Conservation (phyloP, 92 coral and sea anemone species). For the Actinernus sp. region DNA sequence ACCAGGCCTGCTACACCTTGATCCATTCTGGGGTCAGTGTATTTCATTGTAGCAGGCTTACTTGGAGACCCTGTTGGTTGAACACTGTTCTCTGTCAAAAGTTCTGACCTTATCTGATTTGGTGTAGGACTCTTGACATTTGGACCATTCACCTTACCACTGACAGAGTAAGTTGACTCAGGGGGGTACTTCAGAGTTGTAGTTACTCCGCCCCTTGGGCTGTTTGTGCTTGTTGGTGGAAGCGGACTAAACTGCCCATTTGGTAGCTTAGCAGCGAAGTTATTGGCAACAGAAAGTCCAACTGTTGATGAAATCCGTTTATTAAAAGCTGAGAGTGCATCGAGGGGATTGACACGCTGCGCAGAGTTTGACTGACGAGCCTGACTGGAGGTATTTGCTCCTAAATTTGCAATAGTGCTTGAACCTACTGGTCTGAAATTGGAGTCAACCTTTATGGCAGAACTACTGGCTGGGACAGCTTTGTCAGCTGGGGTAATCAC, state of each 20-base stretch:
- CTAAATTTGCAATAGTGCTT: conserved; percentile 5
- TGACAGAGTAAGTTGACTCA: background rate
- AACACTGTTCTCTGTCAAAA: conserved; percentile 5
- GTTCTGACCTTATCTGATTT: background rate
- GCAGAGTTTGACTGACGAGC: background rate
- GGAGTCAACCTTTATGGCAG: conserved; percentile 28
- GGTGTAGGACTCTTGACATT: background rate
- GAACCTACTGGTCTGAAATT: conserved; percentile 10
- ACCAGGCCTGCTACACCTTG: conserved; percentile 2
- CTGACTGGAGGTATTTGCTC: background rate
- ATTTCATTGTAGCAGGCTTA: background rate
- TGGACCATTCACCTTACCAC: background rate
- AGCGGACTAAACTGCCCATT: conserved; percentile 31
- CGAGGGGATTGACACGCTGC: conserved; percentile 68
- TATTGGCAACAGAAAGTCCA: conserved; percentile 35
- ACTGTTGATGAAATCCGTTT: conserved; percentile 60
- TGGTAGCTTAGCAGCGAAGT: conserved; percentile 25
- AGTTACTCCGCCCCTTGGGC: background rate
- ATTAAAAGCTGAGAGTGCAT: conserved; percentile 76
- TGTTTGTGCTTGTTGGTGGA: background rate
- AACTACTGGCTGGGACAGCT: conserved; percentile 21
- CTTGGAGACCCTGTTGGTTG: background rate
- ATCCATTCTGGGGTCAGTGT: background rate
- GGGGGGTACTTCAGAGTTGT: background rate
- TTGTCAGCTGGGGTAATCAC: conserved; percentile 94